phyloP scores from a whole-genome alignment of 2,888 invertebrate species.

The Arrhopalites spinosus region DNA sequence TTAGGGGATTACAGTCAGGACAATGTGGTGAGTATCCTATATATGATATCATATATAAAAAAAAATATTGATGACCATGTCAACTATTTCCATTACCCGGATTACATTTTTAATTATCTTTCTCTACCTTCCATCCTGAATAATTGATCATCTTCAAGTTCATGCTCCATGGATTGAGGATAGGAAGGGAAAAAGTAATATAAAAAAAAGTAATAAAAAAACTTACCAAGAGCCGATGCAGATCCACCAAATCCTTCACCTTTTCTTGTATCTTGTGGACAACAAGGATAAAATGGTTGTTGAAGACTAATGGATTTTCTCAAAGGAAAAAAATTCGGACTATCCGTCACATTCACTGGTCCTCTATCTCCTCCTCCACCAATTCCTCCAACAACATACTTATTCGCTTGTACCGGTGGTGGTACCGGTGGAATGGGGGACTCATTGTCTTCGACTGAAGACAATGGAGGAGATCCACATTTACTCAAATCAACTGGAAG shows the following conservation, averaged over 20 bases:
- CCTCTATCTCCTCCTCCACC: not conserved
- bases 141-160: too few species aligned
- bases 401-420: slow-evolving; percentile 46
- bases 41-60: too few species aligned
- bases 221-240: not conserved
- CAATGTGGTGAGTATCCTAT: slow-evolving; percentile 49
- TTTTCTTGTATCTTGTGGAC: slow-evolving; percentile 31
- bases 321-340: slow-evolving; percentile 48
- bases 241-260: not conserved
- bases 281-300: slow-evolving; percentile 51
- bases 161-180: too few species aligned
- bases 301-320: slow-evolving; percentile 51
- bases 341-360: slow-evolving; percentile 3
- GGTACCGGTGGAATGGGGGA: slow-evolving; percentile 51
- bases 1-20: slow-evolving; percentile 38
- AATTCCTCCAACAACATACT: slow-evolving; percentile 40
- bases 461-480: slow-evolving; percentile 54
- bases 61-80: too few species aligned
- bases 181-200: too few species aligned
- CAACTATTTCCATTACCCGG: too few species aligned
- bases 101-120: too few species aligned
- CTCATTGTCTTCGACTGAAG: slow-evolving; percentile 44
- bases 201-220: too few species aligned
- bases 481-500: slow-evolving; percentile 53
- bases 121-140: too few species aligned